phyloP scores from a whole-genome alignment of 1,140 invertebrate genomes.

The Mamestra configurata region DNA sequence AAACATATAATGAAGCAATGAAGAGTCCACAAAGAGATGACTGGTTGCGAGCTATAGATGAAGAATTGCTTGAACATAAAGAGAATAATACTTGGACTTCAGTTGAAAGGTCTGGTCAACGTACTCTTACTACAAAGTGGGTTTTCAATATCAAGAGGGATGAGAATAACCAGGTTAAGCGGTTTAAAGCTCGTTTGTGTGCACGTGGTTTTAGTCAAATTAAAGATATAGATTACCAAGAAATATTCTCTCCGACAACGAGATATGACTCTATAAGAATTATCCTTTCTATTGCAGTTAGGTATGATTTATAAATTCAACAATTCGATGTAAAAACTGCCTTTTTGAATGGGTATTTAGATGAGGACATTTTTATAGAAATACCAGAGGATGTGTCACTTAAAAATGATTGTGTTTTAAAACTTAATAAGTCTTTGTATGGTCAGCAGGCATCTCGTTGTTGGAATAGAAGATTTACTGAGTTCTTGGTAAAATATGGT shows the following conservation, averaged over 20 bases:
- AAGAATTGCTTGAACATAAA: neutral
- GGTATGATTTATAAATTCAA: too few species aligned
- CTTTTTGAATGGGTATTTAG: neutral
- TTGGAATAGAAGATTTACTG: too few species aligned
- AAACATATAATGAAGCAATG: neutral
- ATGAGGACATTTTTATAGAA: neutral
- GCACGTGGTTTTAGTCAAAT: neutral
- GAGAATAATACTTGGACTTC: neutral
- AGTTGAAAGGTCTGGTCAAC: neutral
- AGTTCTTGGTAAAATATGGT: too few species aligned
- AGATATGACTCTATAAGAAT: constrained; percentile 6
- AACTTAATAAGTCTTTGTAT: too few species aligned
- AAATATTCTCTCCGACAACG: neutral
- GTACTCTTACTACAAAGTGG: neutral
- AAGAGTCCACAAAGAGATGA: neutral
- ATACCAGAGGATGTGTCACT: neutral
- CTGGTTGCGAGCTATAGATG: neutral
- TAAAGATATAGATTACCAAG: neutral
- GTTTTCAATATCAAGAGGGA: neutral
- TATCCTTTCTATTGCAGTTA: neutral
- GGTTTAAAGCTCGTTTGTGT: neutral
- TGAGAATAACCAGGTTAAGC: neutral
- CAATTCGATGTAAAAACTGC: neutral
- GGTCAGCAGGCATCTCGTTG: too few species aligned
- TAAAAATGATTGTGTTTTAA: too few species aligned